Evolutionary conservation across 1,140 invertebrate genomes (phyloP).

Genomic region (Bombyx mandarina): DNA sequence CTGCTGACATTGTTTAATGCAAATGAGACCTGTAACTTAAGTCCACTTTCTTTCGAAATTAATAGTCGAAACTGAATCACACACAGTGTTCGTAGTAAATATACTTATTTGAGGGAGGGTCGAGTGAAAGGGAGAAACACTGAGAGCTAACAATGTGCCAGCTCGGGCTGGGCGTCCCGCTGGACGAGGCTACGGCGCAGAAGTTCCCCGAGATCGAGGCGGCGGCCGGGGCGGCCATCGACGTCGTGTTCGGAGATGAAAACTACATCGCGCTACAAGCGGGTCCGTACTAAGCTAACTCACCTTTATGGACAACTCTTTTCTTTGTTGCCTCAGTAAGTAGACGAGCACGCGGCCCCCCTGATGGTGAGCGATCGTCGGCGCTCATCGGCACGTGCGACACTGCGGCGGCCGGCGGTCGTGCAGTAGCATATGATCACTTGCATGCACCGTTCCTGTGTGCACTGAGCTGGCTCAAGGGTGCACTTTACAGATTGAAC

Average conservation of each 20-base stretch:
- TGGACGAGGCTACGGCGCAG: constrained; percentile 1
- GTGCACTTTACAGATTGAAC: background rate
- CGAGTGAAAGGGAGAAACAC: no score
- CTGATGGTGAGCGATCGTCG: no score
- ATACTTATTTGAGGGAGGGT: background rate
- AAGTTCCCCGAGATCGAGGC: constrained; percentile 8
- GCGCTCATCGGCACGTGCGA: background rate
- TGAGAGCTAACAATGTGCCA: background rate
- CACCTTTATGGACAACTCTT: background rate
- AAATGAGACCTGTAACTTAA: background rate
- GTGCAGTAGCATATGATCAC: background rate
- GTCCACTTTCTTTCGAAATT: background rate
- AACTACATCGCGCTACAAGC: constrained; percentile 6
- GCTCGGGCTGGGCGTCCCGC: constrained; percentile 9
- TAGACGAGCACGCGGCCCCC: no score
- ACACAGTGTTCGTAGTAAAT: background rate
- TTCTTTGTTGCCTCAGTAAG: no score
- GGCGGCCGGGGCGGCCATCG: constrained; percentile 9
- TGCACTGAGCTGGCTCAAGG: background rate
- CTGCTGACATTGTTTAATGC: background rate
- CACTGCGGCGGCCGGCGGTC: background rate
- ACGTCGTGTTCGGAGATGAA: constrained; percentile 10
- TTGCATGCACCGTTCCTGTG: background rate
- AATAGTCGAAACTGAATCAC: background rate
- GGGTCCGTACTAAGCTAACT: constrained; percentile 4